These are phyloP conservation scores for Drosophila sordidula DNA, from an alignment of 2,888 invertebrate species.

Conservation along the genomic window DNA sequence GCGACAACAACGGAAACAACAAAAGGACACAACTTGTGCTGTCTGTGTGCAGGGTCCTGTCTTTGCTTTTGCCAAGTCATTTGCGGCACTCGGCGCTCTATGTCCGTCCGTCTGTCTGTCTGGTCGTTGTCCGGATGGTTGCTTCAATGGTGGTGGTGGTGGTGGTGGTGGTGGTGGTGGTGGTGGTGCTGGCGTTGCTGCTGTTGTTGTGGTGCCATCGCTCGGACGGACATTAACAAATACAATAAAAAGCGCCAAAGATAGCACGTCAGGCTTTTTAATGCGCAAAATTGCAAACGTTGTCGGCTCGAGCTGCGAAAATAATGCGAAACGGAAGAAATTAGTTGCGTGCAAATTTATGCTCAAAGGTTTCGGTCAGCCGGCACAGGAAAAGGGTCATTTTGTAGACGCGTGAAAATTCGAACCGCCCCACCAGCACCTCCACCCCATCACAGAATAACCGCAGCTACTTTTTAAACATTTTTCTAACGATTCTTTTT, in stretches of 20 bases:
- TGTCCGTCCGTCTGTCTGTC: conserved; percentile 22
- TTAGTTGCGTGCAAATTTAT: conserved; percentile 81
- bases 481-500: conserved; percentile 49
- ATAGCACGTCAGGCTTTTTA: conserved; percentile 81
- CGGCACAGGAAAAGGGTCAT: conserved; percentile 79
- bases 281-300: conserved; percentile 81
- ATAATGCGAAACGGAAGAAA: conserved; percentile 81
- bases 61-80: conserved; percentile 73
- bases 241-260: conserved; percentile 81
- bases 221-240: conserved; percentile 74
- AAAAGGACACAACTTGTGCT: conserved; percentile 76
- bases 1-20: conserved; percentile 71
- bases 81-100: conserved; percentile 63
- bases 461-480: conserved; percentile 41
- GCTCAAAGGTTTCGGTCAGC: conserved; percentile 55
- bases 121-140: conserved; percentile 4
- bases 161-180: conserved; percentile 5
- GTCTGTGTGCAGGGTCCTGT: conserved; percentile 49
- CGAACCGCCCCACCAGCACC: conserved; percentile 25
- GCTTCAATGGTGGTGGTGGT: not conserved
- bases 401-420: conserved; percentile 77
- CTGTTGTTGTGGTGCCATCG: conserved; percentile 20
- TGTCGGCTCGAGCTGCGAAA: conserved; percentile 67
- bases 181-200: not conserved
- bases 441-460: conserved; percentile 3